phyloP scores from a whole-genome alignment of 1,140 invertebrate species.

The Panulirus ornatus region DNA sequence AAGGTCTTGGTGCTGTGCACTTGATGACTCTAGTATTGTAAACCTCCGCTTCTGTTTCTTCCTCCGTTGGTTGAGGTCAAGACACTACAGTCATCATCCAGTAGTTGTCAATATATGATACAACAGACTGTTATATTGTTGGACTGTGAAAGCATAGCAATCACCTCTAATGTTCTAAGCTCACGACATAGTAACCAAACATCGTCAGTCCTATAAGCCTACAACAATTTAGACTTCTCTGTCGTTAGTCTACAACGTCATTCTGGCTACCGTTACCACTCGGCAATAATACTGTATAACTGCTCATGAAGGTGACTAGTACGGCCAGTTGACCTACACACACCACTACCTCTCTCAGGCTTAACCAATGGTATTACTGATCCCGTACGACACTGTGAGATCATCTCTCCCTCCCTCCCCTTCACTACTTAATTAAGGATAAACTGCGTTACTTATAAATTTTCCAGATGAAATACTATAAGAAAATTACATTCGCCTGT shows the following conservation, averaged over 20 bases:
- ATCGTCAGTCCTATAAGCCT: no score
- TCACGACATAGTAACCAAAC: no score
- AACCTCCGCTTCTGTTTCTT: no score
- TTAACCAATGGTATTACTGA: neutral
- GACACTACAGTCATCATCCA: no score
- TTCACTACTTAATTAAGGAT: neutral
- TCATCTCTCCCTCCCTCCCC: neutral
- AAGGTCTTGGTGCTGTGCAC: no score
- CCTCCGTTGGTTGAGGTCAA: no score
- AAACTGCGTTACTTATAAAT: neutral
- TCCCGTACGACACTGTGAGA: neutral
- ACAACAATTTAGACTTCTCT: neutral
- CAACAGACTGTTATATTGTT: no score
- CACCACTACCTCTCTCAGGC: neutral
- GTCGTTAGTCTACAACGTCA: neutral
- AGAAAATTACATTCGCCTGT: neutral
- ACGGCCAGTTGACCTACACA: no score
- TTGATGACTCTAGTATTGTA: no score
- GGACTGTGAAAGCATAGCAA: no score
- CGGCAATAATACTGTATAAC: neutral
- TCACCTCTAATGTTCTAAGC: no score
- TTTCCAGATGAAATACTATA: neutral
- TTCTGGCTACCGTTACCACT: neutral
- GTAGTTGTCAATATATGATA: no score
- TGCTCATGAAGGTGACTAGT: neutral